These are phyloP conservation scores for Cinclus cinclus DNA, from an alignment of 2,113 vertebrate genomes.

Conservation along the genomic window DNA sequence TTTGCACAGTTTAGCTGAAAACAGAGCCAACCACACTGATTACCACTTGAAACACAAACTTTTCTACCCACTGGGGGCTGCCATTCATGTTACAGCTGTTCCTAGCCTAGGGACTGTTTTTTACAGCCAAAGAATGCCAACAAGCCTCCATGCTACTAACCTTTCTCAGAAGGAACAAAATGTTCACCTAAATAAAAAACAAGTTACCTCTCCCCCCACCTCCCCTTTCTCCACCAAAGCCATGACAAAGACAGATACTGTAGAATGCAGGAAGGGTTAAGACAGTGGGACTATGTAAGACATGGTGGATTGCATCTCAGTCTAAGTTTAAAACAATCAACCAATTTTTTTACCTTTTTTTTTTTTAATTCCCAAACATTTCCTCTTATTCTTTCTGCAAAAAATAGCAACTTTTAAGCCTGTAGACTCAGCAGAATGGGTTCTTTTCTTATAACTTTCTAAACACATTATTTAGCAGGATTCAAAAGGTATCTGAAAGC, in stretches of 20 bases:
- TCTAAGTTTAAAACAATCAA: background rate
- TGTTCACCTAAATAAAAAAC: background rate
- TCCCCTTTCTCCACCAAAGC: background rate
- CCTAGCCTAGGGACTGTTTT: background rate
- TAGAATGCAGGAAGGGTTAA: background rate
- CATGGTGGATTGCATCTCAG: background rate
- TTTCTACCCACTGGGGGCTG: background rate
- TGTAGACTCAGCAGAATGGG: background rate
- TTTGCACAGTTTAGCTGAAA: background rate
- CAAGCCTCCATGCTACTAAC: background rate
- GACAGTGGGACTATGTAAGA: background rate
- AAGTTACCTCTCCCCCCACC: background rate
- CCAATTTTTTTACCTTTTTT: background rate
- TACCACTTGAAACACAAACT: background rate
- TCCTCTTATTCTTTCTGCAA: background rate
- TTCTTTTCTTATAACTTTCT: background rate
- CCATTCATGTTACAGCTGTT: background rate
- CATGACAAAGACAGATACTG: background rate
- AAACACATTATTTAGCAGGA: background rate
- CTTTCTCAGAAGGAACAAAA: background rate
- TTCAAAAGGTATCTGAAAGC: background rate
- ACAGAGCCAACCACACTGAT: fast-evolving
- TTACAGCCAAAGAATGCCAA: background rate
- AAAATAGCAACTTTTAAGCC: background rate
- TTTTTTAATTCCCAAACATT: background rate